Evolutionary conservation across 2,797 vertebrate genomes (phyloP), one percentile per base, ranked within the genome.

Genomic region (Chelon auratus): DNA sequence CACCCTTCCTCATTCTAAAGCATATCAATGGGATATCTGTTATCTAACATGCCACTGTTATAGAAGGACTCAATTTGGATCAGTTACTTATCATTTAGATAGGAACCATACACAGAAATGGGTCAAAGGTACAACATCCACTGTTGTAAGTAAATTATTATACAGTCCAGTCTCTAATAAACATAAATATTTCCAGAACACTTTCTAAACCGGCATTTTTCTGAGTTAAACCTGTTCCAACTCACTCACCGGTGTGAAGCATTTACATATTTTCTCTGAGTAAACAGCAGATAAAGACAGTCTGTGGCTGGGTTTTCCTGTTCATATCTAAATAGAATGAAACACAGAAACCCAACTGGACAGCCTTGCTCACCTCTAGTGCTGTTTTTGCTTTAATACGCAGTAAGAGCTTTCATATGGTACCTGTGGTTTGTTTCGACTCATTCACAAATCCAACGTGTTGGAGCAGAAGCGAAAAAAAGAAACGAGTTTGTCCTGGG

Each of bases 1-100:
- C 84, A 55, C 89, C 88, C 86, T 84, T 84, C 80, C 81, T 79
- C 47, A 36, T 74, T 74, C 76, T 70, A 54, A 55, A 59, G 56
- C 7, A 54, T 66, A 73, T 68, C 45, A 80, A 69, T 20, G 17
- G 37, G n/a, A 63, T 24, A 26, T 47, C 18, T 70, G 48, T 83
- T 85, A 82, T 80, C 67, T 68, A 7, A 26, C 10, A 17, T 2
- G 12, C 22, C 24, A n/a, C 43, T n/a, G 9, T 62, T 47, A 22
- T 36, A 36, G 5, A 60, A 65, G 26, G 68, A 47, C 42, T 70
- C 17, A 12, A 15, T 30, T 36, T 50, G 15, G 47, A 37, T 42
- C 20, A 37, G 22, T 24, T 4, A 53, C 22, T 11, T 6, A 17
- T 52, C 1, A 6, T 20, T 37, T 0, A 53, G 30, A 77, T 24